A percentile compares a stretch with the other conserved stretches of the same genome.
Evolutionary conservation across 2,888 invertebrate genomes (phyloP).

Genomic region (Apamea sordens): DNA sequence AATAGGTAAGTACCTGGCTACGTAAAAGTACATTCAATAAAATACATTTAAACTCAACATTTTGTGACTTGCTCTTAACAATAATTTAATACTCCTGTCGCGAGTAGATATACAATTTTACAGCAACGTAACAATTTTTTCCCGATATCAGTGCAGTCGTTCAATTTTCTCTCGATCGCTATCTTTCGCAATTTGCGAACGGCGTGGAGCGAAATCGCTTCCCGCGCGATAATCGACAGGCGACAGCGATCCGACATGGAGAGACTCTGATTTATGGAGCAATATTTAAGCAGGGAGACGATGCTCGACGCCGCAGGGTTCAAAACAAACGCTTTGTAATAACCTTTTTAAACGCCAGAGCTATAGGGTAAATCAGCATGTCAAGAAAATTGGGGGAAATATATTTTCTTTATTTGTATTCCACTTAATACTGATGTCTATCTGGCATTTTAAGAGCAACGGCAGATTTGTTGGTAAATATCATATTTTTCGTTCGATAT

Average conservation of each 20-base stretch:
- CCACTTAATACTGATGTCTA: conserved; percentile 41
- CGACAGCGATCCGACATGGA: conserved; percentile 78
- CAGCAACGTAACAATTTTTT: conserved; percentile 55
- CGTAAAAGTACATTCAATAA: neutral
- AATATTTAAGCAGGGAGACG: conserved; percentile 78
- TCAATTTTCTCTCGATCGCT: conserved; percentile 75
- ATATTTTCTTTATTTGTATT: conserved; percentile 54
- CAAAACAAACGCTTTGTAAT: conserved; percentile 68
- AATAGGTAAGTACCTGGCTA: neutral
- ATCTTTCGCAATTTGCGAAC: conserved; percentile 75
- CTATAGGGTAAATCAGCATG: conserved; percentile 62
- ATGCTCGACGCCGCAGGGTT: conserved; percentile 68
- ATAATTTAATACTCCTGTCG: conserved; percentile 41
- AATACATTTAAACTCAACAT: neutral
- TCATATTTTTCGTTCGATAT: conserved; percentile 17
- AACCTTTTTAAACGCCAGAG: conserved; percentile 64
- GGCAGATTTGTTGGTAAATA: conserved; percentile 28
- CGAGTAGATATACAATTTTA: conserved; percentile 43
- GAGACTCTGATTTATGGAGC: conserved; percentile 82
- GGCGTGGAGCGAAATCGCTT: conserved; percentile 73
- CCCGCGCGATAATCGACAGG: conserved; percentile 84
- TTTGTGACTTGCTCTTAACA: conserved; percentile 27
- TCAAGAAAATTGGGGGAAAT: conserved; percentile 50
- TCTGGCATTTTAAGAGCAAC: conserved; percentile 34
- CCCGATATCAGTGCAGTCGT: conserved; percentile 66